Base-by-base conservation (phyloP, 2,888 invertebrate species). In the Oscheius sp. region DNA sequence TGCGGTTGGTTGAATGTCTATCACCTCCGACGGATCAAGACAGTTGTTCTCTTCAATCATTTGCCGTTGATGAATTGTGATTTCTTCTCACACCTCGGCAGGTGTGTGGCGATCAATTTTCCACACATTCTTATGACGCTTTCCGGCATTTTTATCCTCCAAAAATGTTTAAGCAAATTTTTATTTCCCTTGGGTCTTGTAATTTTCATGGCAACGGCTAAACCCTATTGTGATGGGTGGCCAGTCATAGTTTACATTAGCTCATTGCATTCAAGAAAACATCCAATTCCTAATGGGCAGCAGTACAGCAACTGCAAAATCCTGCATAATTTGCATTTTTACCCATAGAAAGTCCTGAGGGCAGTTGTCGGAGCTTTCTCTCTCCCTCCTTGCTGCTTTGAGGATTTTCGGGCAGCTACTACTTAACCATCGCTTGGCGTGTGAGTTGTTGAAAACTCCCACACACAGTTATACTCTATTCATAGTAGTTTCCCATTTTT, bases 11-110 rank as follows among this genome's bases (percentile, higher is more conserved):
- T 61, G 46, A 45, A 52, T 45, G 66, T 18, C 66, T 66, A 66
- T 66, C 66, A 66, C n/a, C 66, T 9, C 61, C 64, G 64, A 49
- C 66, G 66, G 66, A 66, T 66, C 66, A 66, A 49, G 69, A 55
- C 69, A 69, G 69, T 69, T 69, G 69, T 69, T 69, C 69, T 69
- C 69, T 27, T 69, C 69, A 69, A 69, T 69, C 69, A 69, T 69
- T 69, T 35, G 29, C 56, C 35, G 52, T 53, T 69, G 69, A 69
- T 69, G 56, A 69, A 69, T 69, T 53, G 69, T 69, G 69, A 69
- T 56, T 53, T 55, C 55, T 69, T 29, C 69, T 55, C 53, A 55
- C 69, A 69, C 69, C 56, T 55, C 55, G 52, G 55, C 69, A 69
- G 55, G 55, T 69, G 52, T 53, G 35, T 35, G 29, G 55, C 56